Evolutionary conservation across 1,140 invertebrate genomes (phyloP).

Genomic region (Drosophila kepulauana): DNA sequence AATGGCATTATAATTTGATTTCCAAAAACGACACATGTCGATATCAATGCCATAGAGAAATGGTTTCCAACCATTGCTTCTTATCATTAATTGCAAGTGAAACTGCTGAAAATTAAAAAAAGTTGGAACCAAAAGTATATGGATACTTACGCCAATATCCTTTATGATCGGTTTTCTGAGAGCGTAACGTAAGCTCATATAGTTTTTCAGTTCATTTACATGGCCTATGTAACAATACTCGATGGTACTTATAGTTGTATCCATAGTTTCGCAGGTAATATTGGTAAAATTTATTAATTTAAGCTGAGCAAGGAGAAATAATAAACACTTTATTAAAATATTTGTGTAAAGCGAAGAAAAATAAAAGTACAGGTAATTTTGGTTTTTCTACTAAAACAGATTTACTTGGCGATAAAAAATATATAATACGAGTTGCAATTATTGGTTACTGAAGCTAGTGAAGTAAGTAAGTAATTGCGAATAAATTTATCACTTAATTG

Average conservation of each 20-base stretch:
- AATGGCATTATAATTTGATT: slow-evolving; percentile 34
- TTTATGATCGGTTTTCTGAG: slow-evolving; percentile 9
- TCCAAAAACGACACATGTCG: slow-evolving; percentile 40
- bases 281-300: slow-evolving; percentile 41
- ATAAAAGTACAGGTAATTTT: too few species aligned
- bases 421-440: too few species aligned
- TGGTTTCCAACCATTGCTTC: slow-evolving; percentile 40
- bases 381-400: too few species aligned
- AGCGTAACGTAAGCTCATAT: slow-evolving; percentile 19
- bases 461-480: too few species aligned
- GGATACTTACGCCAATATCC: slow-evolving; percentile 40
- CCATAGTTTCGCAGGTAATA: slow-evolving; percentile 44
- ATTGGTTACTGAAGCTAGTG: too few species aligned
- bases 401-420: too few species aligned
- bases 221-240: slow-evolving; percentile 35
- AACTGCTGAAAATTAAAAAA: neutral
- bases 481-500: too few species aligned
- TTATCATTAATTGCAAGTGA: slow-evolving; percentile 24
- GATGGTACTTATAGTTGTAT: neutral
- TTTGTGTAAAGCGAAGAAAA: too few species aligned
- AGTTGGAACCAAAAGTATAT: neutral
- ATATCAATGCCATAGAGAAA: slow-evolving; percentile 42
- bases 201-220: slow-evolving; percentile 20
- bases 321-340: too few species aligned
- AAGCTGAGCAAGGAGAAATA: neutral